Evolutionary conservation across 2,888 invertebrate species (phyloP).

Genomic region (Drosophila meridiana): DNA sequence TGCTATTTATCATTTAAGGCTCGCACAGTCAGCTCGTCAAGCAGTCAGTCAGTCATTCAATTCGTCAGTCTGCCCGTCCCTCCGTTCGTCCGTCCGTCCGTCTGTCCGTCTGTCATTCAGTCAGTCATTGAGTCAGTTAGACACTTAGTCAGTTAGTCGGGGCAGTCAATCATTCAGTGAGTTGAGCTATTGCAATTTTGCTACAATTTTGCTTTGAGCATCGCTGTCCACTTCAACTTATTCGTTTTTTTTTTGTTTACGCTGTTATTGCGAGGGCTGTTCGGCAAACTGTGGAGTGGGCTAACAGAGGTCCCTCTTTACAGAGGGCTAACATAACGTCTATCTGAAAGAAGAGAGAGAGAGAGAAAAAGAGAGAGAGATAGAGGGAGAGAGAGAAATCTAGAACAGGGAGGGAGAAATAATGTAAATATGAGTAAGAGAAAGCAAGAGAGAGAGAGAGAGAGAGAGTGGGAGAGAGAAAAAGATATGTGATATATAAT

Average conservation of each 20-base stretch:
- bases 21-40: slow-evolving; percentile 43
- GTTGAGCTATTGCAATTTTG: slow-evolving; percentile 78
- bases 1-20: slow-evolving; percentile 66
- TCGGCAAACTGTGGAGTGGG: neutral
- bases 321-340: neutral
- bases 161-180: slow-evolving; percentile 55
- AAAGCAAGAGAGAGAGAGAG: too few species aligned
- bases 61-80: slow-evolving; percentile 35
- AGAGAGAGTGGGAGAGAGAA: too few species aligned
- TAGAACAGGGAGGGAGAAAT: too few species aligned
- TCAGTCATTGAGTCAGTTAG: slow-evolving; percentile 11
- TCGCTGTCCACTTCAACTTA: slow-evolving; percentile 68
- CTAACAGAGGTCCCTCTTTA: neutral
- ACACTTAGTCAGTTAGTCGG: slow-evolving; percentile 35
- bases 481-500: too few species aligned
- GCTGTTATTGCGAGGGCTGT: slow-evolving; percentile 39
- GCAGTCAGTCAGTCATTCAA: slow-evolving; percentile 18
- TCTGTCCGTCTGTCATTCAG: slow-evolving; percentile 35
- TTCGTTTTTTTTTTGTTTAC: neutral
- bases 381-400: neutral
- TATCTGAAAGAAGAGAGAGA: neutral
- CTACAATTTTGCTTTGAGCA: slow-evolving; percentile 72
- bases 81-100: slow-evolving; percentile 32
- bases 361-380: neutral
- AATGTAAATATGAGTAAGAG: too few species aligned